These are phyloP conservation scores for Mechanitis messenoides DNA, from an alignment of 2,888 invertebrate genomes.

Conservation along the genomic window DNA sequence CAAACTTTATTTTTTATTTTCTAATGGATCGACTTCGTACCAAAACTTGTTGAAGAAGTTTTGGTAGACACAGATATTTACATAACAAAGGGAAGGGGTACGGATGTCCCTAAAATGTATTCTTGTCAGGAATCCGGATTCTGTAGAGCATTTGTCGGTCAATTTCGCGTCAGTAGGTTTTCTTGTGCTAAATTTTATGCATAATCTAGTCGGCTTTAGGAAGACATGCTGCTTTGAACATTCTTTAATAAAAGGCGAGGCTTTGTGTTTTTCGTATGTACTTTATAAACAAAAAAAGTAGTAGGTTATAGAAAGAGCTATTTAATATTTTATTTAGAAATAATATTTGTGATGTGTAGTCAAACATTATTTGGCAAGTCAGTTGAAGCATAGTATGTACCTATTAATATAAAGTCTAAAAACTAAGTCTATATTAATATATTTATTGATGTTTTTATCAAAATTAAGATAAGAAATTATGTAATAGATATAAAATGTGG, in stretches of 20 bases:
- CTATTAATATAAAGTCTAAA: too few relatives aligned
- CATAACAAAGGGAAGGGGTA: slow-evolving; percentile 68
- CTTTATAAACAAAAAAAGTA: too few relatives aligned
- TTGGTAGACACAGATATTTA: slow-evolving; percentile 61
- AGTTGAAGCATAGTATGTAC: too few relatives aligned
- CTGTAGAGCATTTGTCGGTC: slow-evolving; percentile 62
- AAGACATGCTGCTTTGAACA: slow-evolving; percentile 19
- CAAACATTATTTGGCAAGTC: too few relatives aligned
- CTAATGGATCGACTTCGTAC: slow-evolving; percentile 58
- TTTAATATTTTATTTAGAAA: too few relatives aligned
- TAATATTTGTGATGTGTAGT: too few relatives aligned
- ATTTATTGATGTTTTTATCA: too few relatives aligned
- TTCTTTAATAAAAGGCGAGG: slow-evolving; percentile 2
- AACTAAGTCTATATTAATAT: too few relatives aligned
- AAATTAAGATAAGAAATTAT: too few relatives aligned
- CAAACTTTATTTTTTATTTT: slow-evolving; percentile 69
- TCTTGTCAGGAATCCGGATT: slow-evolving; percentile 59
- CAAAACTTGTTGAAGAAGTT: slow-evolving; percentile 65
- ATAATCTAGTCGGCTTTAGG: slow-evolving; percentile 44
- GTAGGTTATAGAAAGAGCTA: too few relatives aligned
- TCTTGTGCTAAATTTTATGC: slow-evolving; percentile 48
- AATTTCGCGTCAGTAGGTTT: slow-evolving; percentile 55
- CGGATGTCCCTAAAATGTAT: slow-evolving; percentile 59
- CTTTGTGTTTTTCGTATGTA: slow-evolving; percentile 29
- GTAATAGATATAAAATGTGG: too few relatives aligned